These are phyloP conservation scores for Cinara cedri DNA, from an alignment of 2,888 invertebrate species.

Conservation along the genomic window DNA sequence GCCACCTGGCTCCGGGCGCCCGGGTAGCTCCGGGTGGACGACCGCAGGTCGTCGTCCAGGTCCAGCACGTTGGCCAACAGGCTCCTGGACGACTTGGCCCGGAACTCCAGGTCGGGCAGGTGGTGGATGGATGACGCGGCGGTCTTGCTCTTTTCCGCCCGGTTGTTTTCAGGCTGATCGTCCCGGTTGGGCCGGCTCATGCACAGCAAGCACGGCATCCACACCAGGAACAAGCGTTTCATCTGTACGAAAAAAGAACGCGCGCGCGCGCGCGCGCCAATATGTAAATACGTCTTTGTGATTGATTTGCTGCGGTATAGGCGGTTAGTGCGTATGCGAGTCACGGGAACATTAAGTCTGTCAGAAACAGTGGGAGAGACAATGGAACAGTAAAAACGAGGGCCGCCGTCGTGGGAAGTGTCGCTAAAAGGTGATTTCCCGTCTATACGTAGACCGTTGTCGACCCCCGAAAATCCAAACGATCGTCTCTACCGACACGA, in stretches of 20 bases:
- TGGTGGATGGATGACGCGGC: slow-evolving; percentile 65
- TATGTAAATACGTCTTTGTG: background rate
- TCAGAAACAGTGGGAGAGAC: no score
- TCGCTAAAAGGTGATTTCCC: no score
- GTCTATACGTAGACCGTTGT: no score
- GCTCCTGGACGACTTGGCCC: slow-evolving; percentile 91
- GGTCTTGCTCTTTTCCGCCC: slow-evolving; percentile 67
- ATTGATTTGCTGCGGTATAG: no score
- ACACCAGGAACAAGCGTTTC: slow-evolving; percentile 90
- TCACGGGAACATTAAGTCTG: no score
- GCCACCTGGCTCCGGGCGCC: slow-evolving; percentile 59
- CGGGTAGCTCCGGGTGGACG: slow-evolving; percentile 61
- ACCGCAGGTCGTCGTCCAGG: slow-evolving; percentile 93
- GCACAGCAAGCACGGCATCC: slow-evolving; percentile 95
- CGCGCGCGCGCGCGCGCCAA: no score
- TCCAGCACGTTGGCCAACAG: slow-evolving; percentile 95
- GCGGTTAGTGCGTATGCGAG: no score
- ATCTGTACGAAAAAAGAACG: slow-evolving; percentile 73
- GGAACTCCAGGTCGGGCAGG: slow-evolving; percentile 84
- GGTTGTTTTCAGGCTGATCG: slow-evolving; percentile 66
- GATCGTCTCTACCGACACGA: no score
- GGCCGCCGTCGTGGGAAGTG: no score
- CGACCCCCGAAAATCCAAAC: no score
- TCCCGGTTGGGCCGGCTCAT: slow-evolving; percentile 79
- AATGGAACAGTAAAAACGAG: background rate